Conservation (phyloP, 35 echinoderm and acorn worm genomes). For the Ptychodera flava region DNA sequence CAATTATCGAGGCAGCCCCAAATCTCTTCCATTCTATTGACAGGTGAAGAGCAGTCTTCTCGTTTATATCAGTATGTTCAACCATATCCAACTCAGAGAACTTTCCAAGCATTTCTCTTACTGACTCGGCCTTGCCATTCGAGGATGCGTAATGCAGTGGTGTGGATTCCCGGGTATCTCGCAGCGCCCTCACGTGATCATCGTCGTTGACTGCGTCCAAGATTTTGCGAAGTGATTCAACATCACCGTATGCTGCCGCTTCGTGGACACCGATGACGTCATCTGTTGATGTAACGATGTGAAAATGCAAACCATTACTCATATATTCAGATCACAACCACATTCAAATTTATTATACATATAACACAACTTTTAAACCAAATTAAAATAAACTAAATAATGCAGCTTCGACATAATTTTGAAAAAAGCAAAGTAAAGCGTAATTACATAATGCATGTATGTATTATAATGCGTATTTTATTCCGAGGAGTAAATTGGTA, state of each 20-base stretch:
- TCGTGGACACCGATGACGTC: background rate
- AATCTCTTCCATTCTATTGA: background rate
- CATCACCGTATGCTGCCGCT: background rate
- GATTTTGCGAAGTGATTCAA: background rate
- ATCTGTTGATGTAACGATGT: background rate
- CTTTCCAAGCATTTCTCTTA: background rate
- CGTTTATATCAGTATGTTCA: background rate
- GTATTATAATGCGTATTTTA: no score
- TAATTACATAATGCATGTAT: no score
- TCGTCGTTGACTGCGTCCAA: background rate
- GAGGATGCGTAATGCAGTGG: background rate
- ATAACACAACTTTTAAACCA: no score
- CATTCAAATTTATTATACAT: no score
- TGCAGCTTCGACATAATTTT: no score
- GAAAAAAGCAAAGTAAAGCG: no score
- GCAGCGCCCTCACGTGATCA: background rate
- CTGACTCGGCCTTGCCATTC: background rate
- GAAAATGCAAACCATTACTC: no score
- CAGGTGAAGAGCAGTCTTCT: background rate
- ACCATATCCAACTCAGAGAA: background rate
- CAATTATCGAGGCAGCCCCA: background rate
- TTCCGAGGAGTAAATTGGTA: no score
- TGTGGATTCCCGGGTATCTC: background rate
- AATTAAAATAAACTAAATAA: no score
- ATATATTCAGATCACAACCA: no score